Evolutionary conservation across 1,140 invertebrate genomes (phyloP), one percentile per base, ranked within the genome.

Genomic region (Alviniconcha marisindica): DNA sequence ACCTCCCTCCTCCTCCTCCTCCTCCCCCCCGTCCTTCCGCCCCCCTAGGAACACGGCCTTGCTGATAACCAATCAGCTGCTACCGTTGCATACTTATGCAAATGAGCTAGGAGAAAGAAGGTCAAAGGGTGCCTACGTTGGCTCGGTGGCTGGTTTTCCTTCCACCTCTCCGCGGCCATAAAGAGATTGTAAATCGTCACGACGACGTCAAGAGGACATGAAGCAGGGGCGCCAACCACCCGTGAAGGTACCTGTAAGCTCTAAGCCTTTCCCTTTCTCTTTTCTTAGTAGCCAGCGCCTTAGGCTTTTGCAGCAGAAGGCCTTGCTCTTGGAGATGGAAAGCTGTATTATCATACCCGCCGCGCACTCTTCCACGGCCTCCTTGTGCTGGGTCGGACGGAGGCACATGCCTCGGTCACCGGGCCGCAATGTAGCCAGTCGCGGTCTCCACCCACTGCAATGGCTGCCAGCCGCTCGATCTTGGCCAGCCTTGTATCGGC

Each of bases 31-130:
- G 36, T 14, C 36, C 69, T 36, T 18, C 36, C 69, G 69, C 69
- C 69, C 44, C 18, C 44, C 5, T 5, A 71, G 33, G 40, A 33
- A 71, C 69, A 66, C 36, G 69, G 69, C 69, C 73, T 40, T 44
- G 73, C 42, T 76, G 44, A 76, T 51, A 51, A 76, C 73, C 73
- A 76, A 76, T 76, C 73, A 76, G 44, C 73, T 76, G 73, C 73
- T 54, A 76, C 73, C 73, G 73, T 76, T 76, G 44, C 73, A 76
- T 54, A 76, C 73, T 76, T 76, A 76, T 76, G 73, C 73, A 76
- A 76, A 76, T 76, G 40, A 76, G 69, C 33, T 54, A 10, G 10
- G 31, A 18, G 40, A 76, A 38, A 71, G 31, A 51, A 76, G 73
- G 73, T 76, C 73, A 76, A 51, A 76, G 73, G 73, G 73, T 76